Evolutionary conservation across 1,140 invertebrate species (phyloP), one percentile per base, ranked within the genome.

Genomic region (Monomorium pharaonis): DNA sequence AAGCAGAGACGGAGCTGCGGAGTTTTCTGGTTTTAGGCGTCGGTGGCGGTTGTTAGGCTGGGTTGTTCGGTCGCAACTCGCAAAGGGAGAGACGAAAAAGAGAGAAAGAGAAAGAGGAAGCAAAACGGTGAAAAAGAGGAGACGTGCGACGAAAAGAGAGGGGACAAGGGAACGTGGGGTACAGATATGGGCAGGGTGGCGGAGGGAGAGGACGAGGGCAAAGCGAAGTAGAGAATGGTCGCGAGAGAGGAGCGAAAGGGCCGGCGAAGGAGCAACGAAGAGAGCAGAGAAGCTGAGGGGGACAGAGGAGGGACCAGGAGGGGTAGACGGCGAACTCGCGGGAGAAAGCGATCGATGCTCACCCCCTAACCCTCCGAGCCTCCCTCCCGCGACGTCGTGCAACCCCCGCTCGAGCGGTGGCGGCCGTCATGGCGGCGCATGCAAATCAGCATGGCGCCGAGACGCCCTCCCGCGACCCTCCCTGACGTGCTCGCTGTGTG

Each of bases 391-490:
- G 51, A 33, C 77, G 62, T 78, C 88, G 80, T 81, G 77, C 92
- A 92, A 91, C 91, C 92, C 92, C 92, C 90, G 91, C 90, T 87
- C 89, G 72, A 92, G 92, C 89, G 91, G 90, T 76, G 89, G 90
- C 90, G 92, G 92, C 94, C 92, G 94, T 94, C 94, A 94, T 95
- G 94, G 94, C 94, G 94, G 94, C 94, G 94, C 94, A 95, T 95
- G 94, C 94, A 95, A 95, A 95, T 95, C 94, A 95, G 94, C 93
- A 95, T 95, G 94, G 94, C 94, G 94, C 93, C 94, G 93, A 94
- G 94, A 95, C 94, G 93, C 93, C 94, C 93, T 94, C 94, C 80
- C 75, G 81, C 76, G 62, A 89, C 75, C 86, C 89, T 86, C 84
- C 86, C 76, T 65, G 70, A 70, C 83, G 21, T 30, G 37, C 65